A percentile compares a stretch with the other conserved stretches of the same genome.
These are phyloP conservation scores for Trisateles emortualis DNA, from an alignment of 2,888 invertebrate genomes.

Conservation along the genomic window DNA sequence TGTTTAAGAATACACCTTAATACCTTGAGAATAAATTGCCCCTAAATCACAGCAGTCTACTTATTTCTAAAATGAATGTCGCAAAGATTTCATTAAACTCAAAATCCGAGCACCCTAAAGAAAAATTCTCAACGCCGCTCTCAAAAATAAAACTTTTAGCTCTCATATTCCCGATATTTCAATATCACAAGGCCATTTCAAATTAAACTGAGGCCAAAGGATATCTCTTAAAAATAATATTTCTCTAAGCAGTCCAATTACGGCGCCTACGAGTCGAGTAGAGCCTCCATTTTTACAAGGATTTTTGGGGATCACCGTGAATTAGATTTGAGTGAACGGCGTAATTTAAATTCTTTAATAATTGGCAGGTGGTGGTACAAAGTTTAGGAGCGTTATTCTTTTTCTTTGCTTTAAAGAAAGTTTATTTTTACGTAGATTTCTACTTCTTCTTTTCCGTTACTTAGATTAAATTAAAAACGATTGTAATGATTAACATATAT, in stretches of 20 bases:
- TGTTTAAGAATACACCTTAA: too few relatives aligned
- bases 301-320: slow-evolving; percentile 57
- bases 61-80: not conserved
- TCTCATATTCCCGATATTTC: slow-evolving; percentile 11
- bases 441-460: too few relatives aligned
- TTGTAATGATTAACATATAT: too few relatives aligned
- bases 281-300: slow-evolving; percentile 55
- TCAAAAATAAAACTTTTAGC: slow-evolving; percentile 7
- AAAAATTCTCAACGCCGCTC: not conserved
- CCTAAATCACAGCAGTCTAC: too few relatives aligned
- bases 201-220: slow-evolving; percentile 30
- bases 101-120: not conserved
- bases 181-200: slow-evolving; percentile 20
- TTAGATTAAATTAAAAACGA: too few relatives aligned
- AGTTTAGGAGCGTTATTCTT: not conserved
- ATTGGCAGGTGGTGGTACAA: slow-evolving; percentile 14
- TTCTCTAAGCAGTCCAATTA: slow-evolving; percentile 56
- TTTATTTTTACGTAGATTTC: not conserved
- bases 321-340: slow-evolving; percentile 62
- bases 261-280: slow-evolving; percentile 41
- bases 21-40: too few relatives aligned
- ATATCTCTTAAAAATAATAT: slow-evolving; percentile 51
- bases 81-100: not conserved
- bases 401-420: not conserved
- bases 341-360: slow-evolving; percentile 66